A percentile compares a stretch with the other conserved stretches of the same genome.
phyloP scores from a whole-genome alignment of 2,113 vertebrate species.

The Pao palembangensis region DNA sequence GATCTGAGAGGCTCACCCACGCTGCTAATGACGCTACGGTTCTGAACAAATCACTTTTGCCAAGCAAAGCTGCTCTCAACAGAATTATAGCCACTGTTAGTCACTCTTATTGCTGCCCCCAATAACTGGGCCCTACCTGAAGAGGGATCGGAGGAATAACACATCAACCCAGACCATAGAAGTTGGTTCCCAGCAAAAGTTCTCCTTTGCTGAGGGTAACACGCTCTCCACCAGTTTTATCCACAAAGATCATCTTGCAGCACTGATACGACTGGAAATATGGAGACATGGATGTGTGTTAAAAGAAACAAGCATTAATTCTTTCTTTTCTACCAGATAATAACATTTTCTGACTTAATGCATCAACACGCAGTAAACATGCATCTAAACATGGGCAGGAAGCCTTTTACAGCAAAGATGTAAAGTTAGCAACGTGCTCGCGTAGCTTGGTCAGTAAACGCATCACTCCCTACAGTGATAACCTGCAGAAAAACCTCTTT shows the following conservation, averaged over 20 bases:
- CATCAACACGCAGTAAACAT: too few relatives aligned
- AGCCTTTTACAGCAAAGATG: too few relatives aligned
- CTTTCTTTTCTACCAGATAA: too few relatives aligned
- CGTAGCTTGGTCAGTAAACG: too few relatives aligned
- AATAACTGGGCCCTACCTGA: conserved; percentile 62
- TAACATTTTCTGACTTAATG: too few relatives aligned
- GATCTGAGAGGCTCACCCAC: conserved; percentile 41
- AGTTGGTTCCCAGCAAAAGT: conserved; percentile 29
- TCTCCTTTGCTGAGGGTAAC: background rate
- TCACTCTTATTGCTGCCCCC: conserved; percentile 56
- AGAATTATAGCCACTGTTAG: conserved; percentile 63
- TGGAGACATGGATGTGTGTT: background rate
- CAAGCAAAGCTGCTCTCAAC: conserved; percentile 59
- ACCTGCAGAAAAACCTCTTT: background rate
- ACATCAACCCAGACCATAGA: conserved; percentile 46
- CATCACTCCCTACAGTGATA: too few relatives aligned
- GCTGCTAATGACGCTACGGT: conserved; percentile 63
- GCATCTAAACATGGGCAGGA: too few relatives aligned
- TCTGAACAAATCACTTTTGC: conserved; percentile 62
- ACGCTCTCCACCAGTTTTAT: background rate
- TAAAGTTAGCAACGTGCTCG: too few relatives aligned
- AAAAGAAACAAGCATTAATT: background rate
- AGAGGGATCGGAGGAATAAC: conserved; percentile 49
- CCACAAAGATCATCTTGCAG: background rate
- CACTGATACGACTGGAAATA: background rate